These are phyloP conservation scores for Hydrochoerus hydrochaeris DNA, from an alignment of 2,113 vertebrate species.

Conservation along the genomic window DNA sequence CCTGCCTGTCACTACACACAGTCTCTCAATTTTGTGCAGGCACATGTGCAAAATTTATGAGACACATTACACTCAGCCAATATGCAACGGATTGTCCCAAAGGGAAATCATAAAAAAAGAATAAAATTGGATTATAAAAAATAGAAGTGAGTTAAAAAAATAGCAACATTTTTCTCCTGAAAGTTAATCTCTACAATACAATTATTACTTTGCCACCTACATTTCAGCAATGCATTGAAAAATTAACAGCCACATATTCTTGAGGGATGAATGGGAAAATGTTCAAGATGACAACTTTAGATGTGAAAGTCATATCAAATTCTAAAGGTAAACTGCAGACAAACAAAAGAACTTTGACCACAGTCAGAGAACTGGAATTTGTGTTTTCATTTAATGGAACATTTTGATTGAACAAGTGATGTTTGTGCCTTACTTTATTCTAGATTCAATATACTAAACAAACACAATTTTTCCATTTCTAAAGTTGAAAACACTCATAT, in stretches of 20 bases:
- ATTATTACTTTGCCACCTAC: background rate
- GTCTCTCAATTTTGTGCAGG: rapidly evolving
- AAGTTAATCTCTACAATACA: background rate
- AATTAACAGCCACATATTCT: background rate
- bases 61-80: background rate
- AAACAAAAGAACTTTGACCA: background rate
- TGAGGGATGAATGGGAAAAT: background rate
- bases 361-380: background rate
- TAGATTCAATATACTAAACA: background rate
- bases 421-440: slow-evolving; percentile 5
- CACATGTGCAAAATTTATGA: background rate
- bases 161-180: background rate
- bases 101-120: background rate
- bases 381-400: background rate
- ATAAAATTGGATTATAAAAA: background rate
- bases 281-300: background rate
- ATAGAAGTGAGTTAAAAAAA: background rate
- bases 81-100: background rate
- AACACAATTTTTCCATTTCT: background rate
- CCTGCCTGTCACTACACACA: background rate
- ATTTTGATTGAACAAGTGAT: background rate
- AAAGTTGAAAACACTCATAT: background rate
- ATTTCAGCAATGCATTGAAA: background rate
- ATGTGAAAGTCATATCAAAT: background rate
- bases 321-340: background rate